Conservation (phyloP, 2,797 vertebrate species). For the Triplophysa yarkandensis region DNA sequence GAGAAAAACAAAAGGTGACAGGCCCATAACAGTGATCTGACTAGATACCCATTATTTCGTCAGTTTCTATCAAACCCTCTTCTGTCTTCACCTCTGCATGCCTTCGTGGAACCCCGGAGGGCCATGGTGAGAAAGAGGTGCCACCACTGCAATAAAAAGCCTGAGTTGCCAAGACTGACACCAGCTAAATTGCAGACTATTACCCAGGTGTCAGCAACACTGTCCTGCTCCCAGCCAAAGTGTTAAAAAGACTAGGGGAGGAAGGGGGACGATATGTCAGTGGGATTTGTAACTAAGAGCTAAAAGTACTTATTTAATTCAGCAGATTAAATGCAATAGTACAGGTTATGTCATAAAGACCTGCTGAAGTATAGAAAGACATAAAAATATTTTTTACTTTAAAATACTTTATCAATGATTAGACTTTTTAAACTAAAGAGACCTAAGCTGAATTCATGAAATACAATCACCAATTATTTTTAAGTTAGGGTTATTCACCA, state of each 20-base stretch:
- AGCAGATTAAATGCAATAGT: too few species aligned
- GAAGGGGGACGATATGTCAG: slow-evolving; percentile 7
- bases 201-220: slow-evolving; percentile 81
- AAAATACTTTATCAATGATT: too few species aligned
- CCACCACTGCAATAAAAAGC: slow-evolving; percentile 70
- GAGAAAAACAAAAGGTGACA: slow-evolving; percentile 71
- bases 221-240: slow-evolving; percentile 67
- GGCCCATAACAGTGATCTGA: slow-evolving; percentile 77
- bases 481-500: too few species aligned
- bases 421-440: too few species aligned
- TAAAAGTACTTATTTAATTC: not conserved
- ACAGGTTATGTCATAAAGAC: too few species aligned
- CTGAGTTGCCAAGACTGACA: slow-evolving; percentile 79
- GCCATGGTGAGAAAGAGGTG: slow-evolving; percentile 64
- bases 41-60: slow-evolving; percentile 82
- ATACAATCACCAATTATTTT: too few species aligned
- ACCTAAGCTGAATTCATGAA: too few species aligned
- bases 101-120: slow-evolving; percentile 43
- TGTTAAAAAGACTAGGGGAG: slow-evolving; percentile 32
- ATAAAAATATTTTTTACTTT: too few species aligned
- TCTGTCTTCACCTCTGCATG: slow-evolving; percentile 41
- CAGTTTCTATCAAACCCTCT: slow-evolving; percentile 74
- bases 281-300: not conserved
- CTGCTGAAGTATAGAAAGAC: not conserved
- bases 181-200: slow-evolving; percentile 82